Conservation (phyloP, 2,888 invertebrate species). For the Pollenia angustigena region DNA sequence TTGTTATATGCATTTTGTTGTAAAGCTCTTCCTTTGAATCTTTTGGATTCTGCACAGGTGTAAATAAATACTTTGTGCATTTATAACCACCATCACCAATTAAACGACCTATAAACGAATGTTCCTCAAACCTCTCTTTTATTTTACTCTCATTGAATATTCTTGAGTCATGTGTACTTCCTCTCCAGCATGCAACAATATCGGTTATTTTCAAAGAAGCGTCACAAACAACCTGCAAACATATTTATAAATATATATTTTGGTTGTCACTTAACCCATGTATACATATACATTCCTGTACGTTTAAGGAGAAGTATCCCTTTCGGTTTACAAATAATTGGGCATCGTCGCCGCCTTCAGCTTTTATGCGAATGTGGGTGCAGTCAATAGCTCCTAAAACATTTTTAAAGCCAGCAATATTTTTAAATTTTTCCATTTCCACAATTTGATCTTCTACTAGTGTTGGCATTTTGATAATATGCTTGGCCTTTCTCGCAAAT, state of each 20-base stretch:
- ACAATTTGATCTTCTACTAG: background rate
- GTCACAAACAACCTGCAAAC: constrained; percentile 3
- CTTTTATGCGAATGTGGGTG: constrained; percentile 55
- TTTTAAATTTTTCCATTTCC: constrained; percentile 15
- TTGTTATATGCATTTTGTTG: constrained; percentile 34
- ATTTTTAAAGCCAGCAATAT: constrained; percentile 47
- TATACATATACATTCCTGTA: background rate
- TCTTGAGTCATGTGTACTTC: constrained; percentile 9
- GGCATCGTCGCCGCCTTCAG: constrained; percentile 32
- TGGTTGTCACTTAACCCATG: background rate
- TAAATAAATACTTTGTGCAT: constrained; percentile 31
- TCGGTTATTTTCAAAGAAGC: constrained; percentile 32
- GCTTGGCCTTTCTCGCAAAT: constrained; percentile 15
- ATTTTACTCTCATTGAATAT: constrained; percentile 35
- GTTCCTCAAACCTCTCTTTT: constrained; percentile 34
- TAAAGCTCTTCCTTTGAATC: constrained; percentile 22
- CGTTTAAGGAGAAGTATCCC: constrained; percentile 21
- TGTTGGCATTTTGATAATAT: constrained; percentile 20
- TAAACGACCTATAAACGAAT: constrained; percentile 22
- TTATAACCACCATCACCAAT: constrained; percentile 43
- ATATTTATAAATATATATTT: no score
- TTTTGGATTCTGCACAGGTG: constrained; percentile 40
- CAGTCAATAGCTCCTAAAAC: constrained; percentile 54
- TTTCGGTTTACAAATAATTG: constrained; percentile 38
- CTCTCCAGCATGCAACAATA: constrained; percentile 36